Base-by-base conservation (phyloP, 2,113 vertebrate genomes). In the Meles meles region DNA sequence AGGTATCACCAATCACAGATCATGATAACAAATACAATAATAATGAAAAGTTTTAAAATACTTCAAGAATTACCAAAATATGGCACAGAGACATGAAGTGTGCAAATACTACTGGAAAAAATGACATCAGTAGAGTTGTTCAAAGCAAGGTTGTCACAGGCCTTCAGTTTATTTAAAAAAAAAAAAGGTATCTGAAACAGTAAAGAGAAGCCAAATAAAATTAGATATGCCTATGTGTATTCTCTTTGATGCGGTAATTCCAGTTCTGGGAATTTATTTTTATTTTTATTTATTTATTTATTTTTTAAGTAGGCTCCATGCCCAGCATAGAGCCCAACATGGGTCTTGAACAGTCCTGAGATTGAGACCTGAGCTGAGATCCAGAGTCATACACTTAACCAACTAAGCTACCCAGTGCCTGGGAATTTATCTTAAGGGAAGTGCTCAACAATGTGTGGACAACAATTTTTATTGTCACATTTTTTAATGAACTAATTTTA, bases 381-480 rank as follows among this genome's bases (percentile, higher is more conserved):
- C 52, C 52, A 55, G 52, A 55, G 52, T 55, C 52, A 18, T 55
- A 55, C 52, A 55, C 17, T 55, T 55, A 55, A 18, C 34, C 65
- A n/a, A 18, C 34, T 20, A n/a, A 69, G 65, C 34, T 34, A 69
- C 65, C 34, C 34, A n/a, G 34, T 18, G 65, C 34, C n/a, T 72
- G n/a, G 59, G 67, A 88, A 88, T 92, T 86, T 87, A 74, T 81
- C 65, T 81, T 65, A 87, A 74, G 25, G 25, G 63, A 94, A 85
- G 61, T 69, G 37, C n/a, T 85, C 44, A 90, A 21, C n/a, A 77
- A 34, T 55, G 1, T 76, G 8, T 71, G 65, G 63, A n/a, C 15
- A 92, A 85, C 39, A 86, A 65, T 87, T 81, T 93, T 93, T 95
- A 76, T 37, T 93, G n/a, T 42, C 34, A 44, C n/a, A 76, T 63